Conservation (phyloP, 1,140 invertebrate genomes). For the Papilio xuthus region DNA sequence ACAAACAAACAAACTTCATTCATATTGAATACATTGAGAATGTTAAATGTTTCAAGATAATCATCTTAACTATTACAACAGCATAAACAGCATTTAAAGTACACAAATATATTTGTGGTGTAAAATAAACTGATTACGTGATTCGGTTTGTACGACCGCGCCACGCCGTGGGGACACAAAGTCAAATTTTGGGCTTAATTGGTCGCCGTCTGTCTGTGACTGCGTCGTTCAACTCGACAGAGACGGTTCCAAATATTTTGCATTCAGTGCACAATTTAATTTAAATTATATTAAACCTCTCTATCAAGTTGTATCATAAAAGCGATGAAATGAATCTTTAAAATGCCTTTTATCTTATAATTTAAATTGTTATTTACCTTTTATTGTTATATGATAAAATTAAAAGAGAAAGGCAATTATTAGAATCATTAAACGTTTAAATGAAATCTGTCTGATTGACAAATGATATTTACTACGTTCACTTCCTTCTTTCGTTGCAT, state of each 20-base stretch:
- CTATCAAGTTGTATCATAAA: background rate
- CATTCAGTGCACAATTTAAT: slow-evolving; percentile 12
- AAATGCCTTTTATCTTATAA: background rate
- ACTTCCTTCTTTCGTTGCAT: background rate
- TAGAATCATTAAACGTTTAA: no score
- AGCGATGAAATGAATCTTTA: background rate
- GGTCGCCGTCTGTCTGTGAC: slow-evolving; percentile 22
- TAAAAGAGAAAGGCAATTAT: no score
- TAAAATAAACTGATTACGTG: slow-evolving; percentile 21
- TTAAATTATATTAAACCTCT: slow-evolving; percentile 3
- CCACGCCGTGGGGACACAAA: slow-evolving; percentile 23
- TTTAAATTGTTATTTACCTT: no score
- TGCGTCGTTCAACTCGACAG: background rate
- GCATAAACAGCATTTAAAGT: background rate
- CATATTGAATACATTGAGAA: no score
- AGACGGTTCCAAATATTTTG: slow-evolving; percentile 4
- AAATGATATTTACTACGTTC: no score
- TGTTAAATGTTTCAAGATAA: no score
- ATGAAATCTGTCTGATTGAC: no score
- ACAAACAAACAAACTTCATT: no score
- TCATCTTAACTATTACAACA: no score
- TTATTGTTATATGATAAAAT: no score
- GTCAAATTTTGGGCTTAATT: slow-evolving; percentile 33
- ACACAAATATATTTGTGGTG: slow-evolving; percentile 15
- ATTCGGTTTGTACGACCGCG: slow-evolving; percentile 10